These are phyloP conservation scores for Strigamia maritima DNA, from an alignment of 2,888 invertebrate genomes.

Conservation along the genomic window DNA sequence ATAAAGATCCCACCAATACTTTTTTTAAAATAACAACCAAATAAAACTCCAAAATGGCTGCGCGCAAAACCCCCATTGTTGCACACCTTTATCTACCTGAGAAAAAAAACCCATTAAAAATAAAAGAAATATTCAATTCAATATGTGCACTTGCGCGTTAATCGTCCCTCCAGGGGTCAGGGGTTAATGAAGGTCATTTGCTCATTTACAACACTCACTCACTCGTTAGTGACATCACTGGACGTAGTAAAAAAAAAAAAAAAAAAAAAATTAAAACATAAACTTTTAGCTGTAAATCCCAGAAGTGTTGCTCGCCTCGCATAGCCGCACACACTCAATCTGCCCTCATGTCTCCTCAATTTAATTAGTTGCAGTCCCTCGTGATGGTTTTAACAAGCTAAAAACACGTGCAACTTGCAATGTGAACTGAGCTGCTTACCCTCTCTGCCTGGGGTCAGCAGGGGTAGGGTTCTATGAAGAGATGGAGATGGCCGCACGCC, in stretches of 20 bases:
- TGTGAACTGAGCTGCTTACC: not conserved
- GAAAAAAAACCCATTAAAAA: no score
- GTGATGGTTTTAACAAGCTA: conserved; percentile 22
- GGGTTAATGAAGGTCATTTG: not conserved
- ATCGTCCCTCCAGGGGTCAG: not conserved
- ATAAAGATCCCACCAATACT: no score
- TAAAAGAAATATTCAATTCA: no score
- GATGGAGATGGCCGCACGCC: conserved; percentile 14
- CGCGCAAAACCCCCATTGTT: no score
- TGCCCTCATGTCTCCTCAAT: not conserved
- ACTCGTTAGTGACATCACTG: not conserved
- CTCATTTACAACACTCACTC: conserved; percentile 1
- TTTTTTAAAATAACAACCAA: no score
- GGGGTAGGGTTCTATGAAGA: conserved; percentile 8
- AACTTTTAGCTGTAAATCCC: not conserved
- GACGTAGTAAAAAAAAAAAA: not conserved
- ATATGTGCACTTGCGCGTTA: not conserved
- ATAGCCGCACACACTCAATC: not conserved
- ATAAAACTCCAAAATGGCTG: no score
- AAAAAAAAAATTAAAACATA: not conserved
- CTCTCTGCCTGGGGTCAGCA: not conserved
- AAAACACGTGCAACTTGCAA: conserved; percentile 18
- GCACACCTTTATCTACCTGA: no score
- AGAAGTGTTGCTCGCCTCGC: not conserved
- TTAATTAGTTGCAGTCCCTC: conserved; percentile 11